Conservation (phyloP, 1,140 invertebrate species). For the Mamestra configurata region DNA sequence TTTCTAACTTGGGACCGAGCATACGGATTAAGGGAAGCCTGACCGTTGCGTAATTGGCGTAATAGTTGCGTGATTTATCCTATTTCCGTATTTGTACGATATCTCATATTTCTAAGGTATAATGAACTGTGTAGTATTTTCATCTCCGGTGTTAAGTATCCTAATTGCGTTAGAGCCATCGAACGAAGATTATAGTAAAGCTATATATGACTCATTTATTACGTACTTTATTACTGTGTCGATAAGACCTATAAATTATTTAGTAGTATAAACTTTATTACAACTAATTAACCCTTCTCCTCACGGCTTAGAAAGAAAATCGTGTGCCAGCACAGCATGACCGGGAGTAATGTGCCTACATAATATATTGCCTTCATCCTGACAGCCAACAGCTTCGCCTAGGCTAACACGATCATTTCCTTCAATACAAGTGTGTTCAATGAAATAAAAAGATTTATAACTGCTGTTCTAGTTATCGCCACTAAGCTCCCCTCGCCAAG, state of each 20-base stretch:
- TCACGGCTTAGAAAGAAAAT: background rate
- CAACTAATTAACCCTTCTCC: background rate
- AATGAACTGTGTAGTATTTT: too few relatives aligned
- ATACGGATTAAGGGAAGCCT: conserved; percentile 77
- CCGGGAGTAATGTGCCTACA: background rate
- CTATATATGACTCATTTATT: background rate
- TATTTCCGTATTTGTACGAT: conserved; percentile 34
- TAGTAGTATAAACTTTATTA: too few relatives aligned
- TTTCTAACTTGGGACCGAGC: conserved; percentile 73
- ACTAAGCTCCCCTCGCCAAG: background rate
- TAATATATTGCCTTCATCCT: background rate
- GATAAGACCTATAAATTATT: background rate
- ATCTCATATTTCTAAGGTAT: conserved; percentile 21
- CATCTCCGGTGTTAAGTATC: too few relatives aligned
- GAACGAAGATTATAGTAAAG: too few relatives aligned
- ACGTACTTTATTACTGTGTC: background rate
- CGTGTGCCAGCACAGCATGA: background rate
- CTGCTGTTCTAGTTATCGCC: background rate
- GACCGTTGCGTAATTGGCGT: conserved; percentile 82
- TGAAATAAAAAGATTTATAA: conserved; percentile 7
- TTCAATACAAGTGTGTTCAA: background rate
- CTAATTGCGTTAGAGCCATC: too few relatives aligned
- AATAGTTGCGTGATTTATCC: conserved; percentile 84
- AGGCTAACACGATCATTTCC: background rate
- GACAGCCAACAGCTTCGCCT: background rate